These are phyloP conservation scores for Brachypalpus laphriformis DNA, from an alignment of 2,888 invertebrate species.

Conservation along the genomic window DNA sequence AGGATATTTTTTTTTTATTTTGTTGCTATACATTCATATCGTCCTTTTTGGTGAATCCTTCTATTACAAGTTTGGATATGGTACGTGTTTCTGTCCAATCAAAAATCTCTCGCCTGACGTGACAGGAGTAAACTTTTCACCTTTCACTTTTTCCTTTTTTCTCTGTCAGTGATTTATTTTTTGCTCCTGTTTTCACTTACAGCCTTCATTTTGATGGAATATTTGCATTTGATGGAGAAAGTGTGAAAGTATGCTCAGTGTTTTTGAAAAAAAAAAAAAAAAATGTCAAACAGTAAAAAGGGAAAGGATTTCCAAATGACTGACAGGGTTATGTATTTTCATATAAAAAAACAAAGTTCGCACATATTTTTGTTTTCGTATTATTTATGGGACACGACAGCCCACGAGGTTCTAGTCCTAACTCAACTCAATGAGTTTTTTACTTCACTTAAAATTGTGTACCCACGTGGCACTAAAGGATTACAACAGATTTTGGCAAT, in stretches of 20 bases:
- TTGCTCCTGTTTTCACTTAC: background rate
- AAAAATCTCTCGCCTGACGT: conserved; percentile 54
- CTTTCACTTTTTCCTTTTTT: conserved; percentile 18
- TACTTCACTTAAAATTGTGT: background rate
- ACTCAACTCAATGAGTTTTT: conserved; percentile 1
- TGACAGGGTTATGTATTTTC: conserved; percentile 12
- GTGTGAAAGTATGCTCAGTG: background rate
- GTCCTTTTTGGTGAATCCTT: conserved; percentile 11
- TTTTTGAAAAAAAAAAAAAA: background rate
- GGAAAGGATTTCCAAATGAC: conserved; percentile 29
- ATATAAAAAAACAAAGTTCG: background rate
- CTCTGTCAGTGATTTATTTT: conserved; percentile 1
- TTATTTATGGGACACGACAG: conserved; percentile 18
- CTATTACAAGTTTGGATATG: background rate
- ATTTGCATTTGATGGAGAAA: conserved; percentile 32
- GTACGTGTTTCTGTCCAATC: conserved; percentile 46
- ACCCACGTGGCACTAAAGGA: background rate
- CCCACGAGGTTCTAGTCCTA: background rate
- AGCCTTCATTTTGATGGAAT: conserved; percentile 37
- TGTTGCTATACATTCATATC: background rate
- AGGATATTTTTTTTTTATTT: background rate
- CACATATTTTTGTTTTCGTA: background rate
- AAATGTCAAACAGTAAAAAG: conserved; percentile 9
- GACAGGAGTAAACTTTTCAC: conserved; percentile 51
- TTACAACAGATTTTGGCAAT: background rate